phyloP scores from a whole-genome alignment of 2,113 vertebrate genomes.

The Neotoma lepida region DNA sequence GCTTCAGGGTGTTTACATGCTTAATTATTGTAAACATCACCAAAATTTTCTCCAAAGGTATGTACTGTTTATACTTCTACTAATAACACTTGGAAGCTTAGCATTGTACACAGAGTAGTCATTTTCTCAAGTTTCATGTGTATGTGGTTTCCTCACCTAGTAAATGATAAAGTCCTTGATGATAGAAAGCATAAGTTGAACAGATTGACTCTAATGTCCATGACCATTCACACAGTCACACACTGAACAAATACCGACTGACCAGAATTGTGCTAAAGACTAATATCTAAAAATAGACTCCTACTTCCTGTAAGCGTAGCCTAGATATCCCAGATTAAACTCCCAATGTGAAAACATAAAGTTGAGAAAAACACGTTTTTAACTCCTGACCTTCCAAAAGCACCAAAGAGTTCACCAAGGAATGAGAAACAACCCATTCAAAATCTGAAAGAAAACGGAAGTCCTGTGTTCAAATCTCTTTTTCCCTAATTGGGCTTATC shows the following conservation, averaged over 20 bases:
- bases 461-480: background rate
- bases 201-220: background rate
- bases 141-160: background rate
- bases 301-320: background rate
- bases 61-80: background rate
- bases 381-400: background rate
- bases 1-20: background rate
- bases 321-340: background rate
- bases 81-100: background rate
- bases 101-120: background rate
- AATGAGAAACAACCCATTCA: background rate
- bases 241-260: constrained; percentile 38
- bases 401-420: background rate
- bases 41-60: constrained; percentile 21
- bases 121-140: constrained; percentile 2
- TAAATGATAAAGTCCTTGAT: constrained; percentile 2
- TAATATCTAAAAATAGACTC: constrained; percentile 36
- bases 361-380: background rate
- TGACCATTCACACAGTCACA: background rate
- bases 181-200: background rate
- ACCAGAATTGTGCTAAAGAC: background rate
- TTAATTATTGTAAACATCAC: constrained; percentile 35
- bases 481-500: background rate
- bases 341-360: constrained; percentile 19
- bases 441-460: constrained; percentile 36